Evolutionary conservation across 2,797 vertebrate genomes (phyloP), one percentile per base, ranked within the genome.

Genomic region (Eutrigla gurnardus): DNA sequence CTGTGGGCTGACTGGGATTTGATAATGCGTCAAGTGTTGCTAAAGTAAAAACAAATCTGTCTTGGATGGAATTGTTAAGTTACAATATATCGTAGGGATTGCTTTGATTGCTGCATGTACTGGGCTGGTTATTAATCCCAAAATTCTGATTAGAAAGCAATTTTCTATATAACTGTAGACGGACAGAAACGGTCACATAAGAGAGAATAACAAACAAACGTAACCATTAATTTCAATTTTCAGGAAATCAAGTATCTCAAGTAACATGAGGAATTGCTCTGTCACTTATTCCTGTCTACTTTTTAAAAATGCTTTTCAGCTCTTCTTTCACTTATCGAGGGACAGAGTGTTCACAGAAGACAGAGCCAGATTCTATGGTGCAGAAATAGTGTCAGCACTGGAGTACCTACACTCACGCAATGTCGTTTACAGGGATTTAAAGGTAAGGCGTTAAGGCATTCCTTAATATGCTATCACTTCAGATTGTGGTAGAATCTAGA

Each of bases 341-440:
- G 97, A 99, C 77, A 93, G 97, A 0, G 97, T 99, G 52, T 99
- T 99, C 92, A 95, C 96, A 0, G 97, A 98, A 91, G 97, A 98
- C 35, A 92, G 97, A 53, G 97, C 97, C 0, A 94, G 97, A 5
- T 99, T 99, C 75, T 99, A 99, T 0, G 97, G 97, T 0, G 97
- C 97, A 0, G 97, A 99, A 91, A 98, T 99, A 0, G 97, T 99
- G 42, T 99, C 97, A 0, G 97, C 97, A 1, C 92, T 99, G 69
- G 97, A 98, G 83, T 99, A 99, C 75, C 89, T 99, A 66, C 97
- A 99, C 88, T 98, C 97, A 2, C 90, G 95, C 73, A 96, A 99
- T 0, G 97, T 99, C 0, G 97, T 99, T 53, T 99, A 99, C 92
- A 94, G 97, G 3, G 97, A 99, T 89, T 95, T 98, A 73, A 99